phyloP scores from a whole-genome alignment of 2,113 vertebrate genomes.

The Oncorhynchus nerka region DNA sequence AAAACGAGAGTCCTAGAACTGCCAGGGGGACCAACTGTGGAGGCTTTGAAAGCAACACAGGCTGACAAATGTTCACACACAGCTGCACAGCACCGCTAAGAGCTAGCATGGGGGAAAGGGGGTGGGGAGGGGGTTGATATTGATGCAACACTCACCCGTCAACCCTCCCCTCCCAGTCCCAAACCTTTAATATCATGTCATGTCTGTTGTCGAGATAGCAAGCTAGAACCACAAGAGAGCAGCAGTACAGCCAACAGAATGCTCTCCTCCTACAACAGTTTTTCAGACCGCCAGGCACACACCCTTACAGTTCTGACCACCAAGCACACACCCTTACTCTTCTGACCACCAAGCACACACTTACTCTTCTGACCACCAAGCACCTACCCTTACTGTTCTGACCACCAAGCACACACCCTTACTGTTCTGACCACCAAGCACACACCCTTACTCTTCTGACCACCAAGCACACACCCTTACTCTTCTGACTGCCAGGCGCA shows the following conservation, averaged over 20 bases:
- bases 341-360: neutral
- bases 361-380: too few relatives aligned
- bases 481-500: too few relatives aligned
- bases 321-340: too few relatives aligned
- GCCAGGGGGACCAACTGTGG: neutral
- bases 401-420: too few relatives aligned
- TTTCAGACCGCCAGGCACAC: neutral
- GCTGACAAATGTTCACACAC: neutral
- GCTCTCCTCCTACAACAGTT: neutral
- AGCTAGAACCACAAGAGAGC: neutral
- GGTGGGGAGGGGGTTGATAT: neutral
- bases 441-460: too few relatives aligned
- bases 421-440: too few relatives aligned
- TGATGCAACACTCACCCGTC: neutral
- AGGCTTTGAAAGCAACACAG: neutral
- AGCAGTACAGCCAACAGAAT: neutral
- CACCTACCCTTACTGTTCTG: too few relatives aligned
- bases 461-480: too few relatives aligned
- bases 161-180: neutral
- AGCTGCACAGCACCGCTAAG: neutral
- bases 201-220: slow-evolving; percentile 4
- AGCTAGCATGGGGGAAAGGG: neutral
- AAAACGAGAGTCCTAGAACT: neutral
- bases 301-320: too few relatives aligned
- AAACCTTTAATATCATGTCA: neutral